Evolutionary conservation across 2,113 vertebrate genomes (phyloP).

Genomic region (Synodontis membranacea): DNA sequence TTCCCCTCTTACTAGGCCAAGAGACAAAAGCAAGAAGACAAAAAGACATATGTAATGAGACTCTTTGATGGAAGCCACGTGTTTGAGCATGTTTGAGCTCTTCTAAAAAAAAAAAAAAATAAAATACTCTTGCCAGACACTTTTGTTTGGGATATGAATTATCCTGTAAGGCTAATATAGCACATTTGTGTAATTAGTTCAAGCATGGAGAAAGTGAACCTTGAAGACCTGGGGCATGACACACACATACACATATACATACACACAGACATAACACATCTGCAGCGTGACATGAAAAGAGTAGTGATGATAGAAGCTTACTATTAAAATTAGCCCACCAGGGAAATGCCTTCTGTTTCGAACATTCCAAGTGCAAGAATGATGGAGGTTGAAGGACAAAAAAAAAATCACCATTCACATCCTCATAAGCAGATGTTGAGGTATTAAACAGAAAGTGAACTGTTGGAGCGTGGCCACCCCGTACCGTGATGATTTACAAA

Average conservation of each 20-base stretch:
- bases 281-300: constrained; percentile 6
- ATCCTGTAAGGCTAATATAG: neutral
- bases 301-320: neutral
- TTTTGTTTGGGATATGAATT: constrained; percentile 3
- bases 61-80: constrained; percentile 9
- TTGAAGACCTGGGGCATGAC: neutral
- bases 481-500: neutral
- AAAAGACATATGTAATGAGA: neutral
- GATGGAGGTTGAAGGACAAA: neutral
- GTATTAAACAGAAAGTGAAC: neutral
- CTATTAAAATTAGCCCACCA: constrained; percentile 21
- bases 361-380: neutral
- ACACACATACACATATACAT: neutral
- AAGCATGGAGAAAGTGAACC: constrained; percentile 14
- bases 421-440: neutral
- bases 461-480: no score
- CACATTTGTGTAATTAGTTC: constrained; percentile 8
- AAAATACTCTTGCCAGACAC: neutral
- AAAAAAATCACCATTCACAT: neutral
- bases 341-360: neutral
- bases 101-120: neutral
- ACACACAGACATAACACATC: constrained; percentile 26
- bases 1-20: neutral
- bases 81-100: neutral
- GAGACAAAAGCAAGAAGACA: constrained; percentile 6